Conservation (phyloP, 53 echinoderm and acorn worm genomes). For the Glandiceps talaboti region DNA sequence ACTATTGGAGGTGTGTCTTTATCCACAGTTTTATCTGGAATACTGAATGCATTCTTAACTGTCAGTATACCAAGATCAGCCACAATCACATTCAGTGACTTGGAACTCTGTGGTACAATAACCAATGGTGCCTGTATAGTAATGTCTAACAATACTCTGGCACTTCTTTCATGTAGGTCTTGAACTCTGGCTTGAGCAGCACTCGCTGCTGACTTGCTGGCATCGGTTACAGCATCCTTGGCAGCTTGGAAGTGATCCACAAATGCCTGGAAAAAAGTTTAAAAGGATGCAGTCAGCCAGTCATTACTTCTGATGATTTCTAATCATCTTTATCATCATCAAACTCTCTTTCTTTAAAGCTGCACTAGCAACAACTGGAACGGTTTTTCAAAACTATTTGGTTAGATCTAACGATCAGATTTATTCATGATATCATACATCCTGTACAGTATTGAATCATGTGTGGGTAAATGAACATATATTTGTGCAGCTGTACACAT, state of each 20-base stretch:
- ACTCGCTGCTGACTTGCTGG: constrained; percentile 61
- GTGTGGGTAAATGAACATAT: too few relatives aligned
- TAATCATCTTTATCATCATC: too few relatives aligned
- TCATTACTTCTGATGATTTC: too few relatives aligned
- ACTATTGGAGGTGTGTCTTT: constrained; percentile 55
- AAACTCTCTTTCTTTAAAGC: too few relatives aligned
- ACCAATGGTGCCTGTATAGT: constrained; percentile 84
- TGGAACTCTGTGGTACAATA: constrained; percentile 67
- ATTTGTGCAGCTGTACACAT: too few relatives aligned
- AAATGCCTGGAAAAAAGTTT: constrained; percentile 59
- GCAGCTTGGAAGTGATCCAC: constrained; percentile 80
- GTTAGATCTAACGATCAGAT: too few relatives aligned
- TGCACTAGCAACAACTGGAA: too few relatives aligned
- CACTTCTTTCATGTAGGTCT: constrained; percentile 48
- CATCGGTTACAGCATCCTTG: constrained; percentile 85
- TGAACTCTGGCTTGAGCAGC: constrained; percentile 69
- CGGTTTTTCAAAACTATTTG: too few relatives aligned
- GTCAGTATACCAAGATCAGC: constrained; percentile 75
- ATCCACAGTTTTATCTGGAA: constrained; percentile 46
- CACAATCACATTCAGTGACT: constrained; percentile 53
- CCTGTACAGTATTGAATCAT: too few relatives aligned
- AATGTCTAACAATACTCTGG: constrained; percentile 71
- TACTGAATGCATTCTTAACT: constrained; percentile 81
- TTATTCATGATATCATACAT: too few relatives aligned
- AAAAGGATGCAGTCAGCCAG: too few relatives aligned